These are phyloP conservation scores for Coryphaenoides rupestris DNA, from an alignment of 2,113 vertebrate genomes.

Conservation along the genomic window DNA sequence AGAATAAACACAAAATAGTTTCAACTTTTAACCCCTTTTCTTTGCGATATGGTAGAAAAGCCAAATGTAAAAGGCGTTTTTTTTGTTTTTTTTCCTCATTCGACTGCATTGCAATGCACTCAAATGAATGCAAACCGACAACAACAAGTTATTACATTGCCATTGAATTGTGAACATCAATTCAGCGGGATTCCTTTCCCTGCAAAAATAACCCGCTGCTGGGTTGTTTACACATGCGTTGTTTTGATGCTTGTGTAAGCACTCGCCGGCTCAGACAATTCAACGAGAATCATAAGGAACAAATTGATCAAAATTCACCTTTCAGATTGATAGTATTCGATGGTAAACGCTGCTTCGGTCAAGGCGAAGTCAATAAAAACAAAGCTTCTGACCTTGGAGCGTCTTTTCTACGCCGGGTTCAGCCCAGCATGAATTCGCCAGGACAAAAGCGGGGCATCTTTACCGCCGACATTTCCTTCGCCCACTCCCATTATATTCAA, in stretches of 20 bases:
- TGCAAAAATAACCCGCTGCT: not conserved
- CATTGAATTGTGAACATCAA: no score
- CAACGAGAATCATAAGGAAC: not conserved
- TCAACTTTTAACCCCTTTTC: no score
- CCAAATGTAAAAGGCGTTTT: no score
- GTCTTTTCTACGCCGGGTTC: constrained; percentile 31
- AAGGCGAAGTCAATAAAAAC: not conserved
- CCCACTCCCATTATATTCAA: constrained; percentile 18
- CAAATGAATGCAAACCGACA: no score
- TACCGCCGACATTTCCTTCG: constrained; percentile 45
- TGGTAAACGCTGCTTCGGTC: not conserved
- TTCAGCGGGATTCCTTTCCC: no score
- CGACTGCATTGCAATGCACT: no score
- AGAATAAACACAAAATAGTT: no score
- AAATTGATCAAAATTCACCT: not conserved
- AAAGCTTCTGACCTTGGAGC: constrained; percentile 58
- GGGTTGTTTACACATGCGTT: constrained; percentile 17
- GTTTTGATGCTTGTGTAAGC: constrained; percentile 10
- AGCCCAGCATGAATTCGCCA: constrained; percentile 21
- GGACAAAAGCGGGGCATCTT: constrained; percentile 55
- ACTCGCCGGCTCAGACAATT: constrained; percentile 5
- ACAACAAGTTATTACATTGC: no score
- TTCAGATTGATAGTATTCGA: not conserved
- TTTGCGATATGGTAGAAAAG: no score
- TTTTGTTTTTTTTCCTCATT: no score